Evolutionary conservation across 2,797 vertebrate genomes (phyloP), one percentile per base, ranked within the genome.

Genomic region (Sebastes aleutianus): DNA sequence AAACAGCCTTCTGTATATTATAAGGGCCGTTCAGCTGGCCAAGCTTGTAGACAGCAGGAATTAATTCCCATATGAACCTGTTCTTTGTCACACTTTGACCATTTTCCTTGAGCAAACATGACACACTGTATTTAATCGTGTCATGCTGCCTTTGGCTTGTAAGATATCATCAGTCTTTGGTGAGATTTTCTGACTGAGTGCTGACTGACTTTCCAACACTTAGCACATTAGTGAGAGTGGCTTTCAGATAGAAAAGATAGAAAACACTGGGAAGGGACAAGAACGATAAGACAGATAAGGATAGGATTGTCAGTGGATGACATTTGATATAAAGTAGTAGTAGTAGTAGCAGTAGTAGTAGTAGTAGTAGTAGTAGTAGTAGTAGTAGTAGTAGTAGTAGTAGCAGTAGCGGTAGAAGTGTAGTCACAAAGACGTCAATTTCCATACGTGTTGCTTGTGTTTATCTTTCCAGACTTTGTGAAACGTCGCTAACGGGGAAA

Each of bases 401-500:
- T 18, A 47, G 43, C 3, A 18, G 43, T 50, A 50, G 16, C 39
- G 39, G 39, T 43, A 43, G 39, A 43, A 43, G 39, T 22, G 39
- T 27, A 2, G 31, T 20, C 10, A 62, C 11, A 32, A 18, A 47
- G 22, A 34, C 1, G n/a, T 65, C 9, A 24, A 1, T 6, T 22
- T 16, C 6, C 20, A 4, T n/a, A 39, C 32, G 20, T 56, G 13
- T 61, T 65, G 3, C 7, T 47, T 74, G 10, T 70, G 20, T 75
- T 85, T 20, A 26, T 59, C 9, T 36, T 39, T 59, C 4, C 90
- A 99, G 98, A 85, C 96, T 99, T 10, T 97, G 97, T 56, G 98
- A 99, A 95, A 99, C 97, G 0, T 97, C 96, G 2, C 95, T 95
- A 72, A 96, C 95, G n/a, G 97, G 97, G 81, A 96, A 96, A 82